Conservation (phyloP, 2,888 invertebrate genomes). For the Tetranychus truncatus region DNA sequence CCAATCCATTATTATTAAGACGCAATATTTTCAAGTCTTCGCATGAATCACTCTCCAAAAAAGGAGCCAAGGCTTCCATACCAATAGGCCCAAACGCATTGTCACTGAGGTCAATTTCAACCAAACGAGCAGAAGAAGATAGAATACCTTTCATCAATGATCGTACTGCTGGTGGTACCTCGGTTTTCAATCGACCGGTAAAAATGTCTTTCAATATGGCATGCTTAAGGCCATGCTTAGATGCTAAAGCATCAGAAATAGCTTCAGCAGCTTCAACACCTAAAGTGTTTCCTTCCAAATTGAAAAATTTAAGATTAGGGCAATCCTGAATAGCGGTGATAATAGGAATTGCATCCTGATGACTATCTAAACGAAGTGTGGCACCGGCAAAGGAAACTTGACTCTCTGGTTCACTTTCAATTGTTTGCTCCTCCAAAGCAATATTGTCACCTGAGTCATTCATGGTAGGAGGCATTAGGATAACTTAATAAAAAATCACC, state of each 20-base stretch:
- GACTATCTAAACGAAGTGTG: constrained; percentile 55
- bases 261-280: constrained; percentile 72
- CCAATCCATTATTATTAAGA: constrained; percentile 86
- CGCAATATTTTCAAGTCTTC: constrained; percentile 59
- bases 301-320: constrained; percentile 49
- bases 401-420: constrained; percentile 5
- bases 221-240: constrained; percentile 48
- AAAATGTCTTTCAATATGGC: constrained; percentile 93
- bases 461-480: background rate
- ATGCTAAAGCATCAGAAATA: constrained; percentile 57
- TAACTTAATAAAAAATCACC: no score
- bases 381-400: constrained; percentile 60
- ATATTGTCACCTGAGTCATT: background rate
- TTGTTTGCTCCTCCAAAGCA: background rate
- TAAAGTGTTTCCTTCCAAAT: constrained; percentile 77
- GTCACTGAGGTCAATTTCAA: constrained; percentile 78
- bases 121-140: constrained; percentile 53
- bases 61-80: constrained; percentile 60
- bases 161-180: constrained; percentile 79
- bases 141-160: constrained; percentile 47
- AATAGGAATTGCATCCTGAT: constrained; percentile 54
- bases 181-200: constrained; percentile 78
- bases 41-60: constrained; percentile 65
- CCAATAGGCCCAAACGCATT: constrained; percentile 94
- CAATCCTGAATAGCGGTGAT: constrained; percentile 55